These are phyloP conservation scores for Phyto melanocephala DNA, from an alignment of 2,888 invertebrate species.

Conservation along the genomic window DNA sequence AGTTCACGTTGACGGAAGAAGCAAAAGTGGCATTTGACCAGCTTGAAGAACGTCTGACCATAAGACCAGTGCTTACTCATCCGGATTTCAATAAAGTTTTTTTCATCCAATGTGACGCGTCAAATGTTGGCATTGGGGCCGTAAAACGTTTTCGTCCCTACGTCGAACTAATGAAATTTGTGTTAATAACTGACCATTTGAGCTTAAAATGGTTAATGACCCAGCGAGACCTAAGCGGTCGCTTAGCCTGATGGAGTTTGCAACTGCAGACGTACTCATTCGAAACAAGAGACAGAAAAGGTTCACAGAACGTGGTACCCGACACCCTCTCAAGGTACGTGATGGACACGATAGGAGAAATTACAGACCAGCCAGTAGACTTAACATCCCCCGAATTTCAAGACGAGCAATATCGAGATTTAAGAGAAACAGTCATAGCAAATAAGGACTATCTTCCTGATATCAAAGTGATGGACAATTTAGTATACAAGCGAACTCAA, in stretches of 20 bases:
- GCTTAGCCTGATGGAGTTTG: background rate
- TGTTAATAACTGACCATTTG: background rate
- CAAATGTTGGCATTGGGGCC: background rate
- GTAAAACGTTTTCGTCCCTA: background rate
- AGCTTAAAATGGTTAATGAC: background rate
- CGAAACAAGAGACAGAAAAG: background rate
- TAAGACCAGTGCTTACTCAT: background rate
- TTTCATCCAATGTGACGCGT: background rate
- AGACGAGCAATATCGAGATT: background rate
- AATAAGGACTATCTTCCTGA: background rate
- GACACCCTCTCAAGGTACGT: background rate
- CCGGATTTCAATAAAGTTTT: background rate
- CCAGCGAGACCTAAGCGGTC: too few species aligned
- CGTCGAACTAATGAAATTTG: background rate
- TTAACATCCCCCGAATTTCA: background rate
- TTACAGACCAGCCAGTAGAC: background rate
- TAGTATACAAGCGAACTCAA: background rate
- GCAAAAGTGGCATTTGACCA: background rate
- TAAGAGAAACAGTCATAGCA: background rate
- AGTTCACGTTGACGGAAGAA: too few species aligned
- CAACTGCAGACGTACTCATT: background rate
- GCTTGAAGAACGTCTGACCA: background rate
- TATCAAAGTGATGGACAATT: background rate
- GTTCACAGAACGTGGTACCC: background rate
- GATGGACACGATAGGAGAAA: background rate